Conservation (phyloP, 2,113 vertebrate genomes). For the Archilochus colubris region DNA sequence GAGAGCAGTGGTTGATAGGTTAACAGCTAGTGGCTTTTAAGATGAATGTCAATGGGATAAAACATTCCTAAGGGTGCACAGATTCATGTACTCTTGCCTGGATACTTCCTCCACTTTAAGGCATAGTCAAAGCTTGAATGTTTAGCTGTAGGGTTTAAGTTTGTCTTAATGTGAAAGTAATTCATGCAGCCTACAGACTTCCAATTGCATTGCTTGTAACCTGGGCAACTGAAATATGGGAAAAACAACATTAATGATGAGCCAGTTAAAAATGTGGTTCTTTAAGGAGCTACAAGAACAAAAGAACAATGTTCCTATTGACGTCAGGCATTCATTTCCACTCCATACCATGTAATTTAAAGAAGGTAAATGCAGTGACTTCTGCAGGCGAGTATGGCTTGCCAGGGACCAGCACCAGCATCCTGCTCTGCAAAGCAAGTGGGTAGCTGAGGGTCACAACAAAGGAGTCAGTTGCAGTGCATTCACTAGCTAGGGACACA, state of each 20-base stretch:
- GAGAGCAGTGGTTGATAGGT: background rate
- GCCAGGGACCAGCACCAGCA: background rate
- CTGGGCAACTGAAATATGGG: background rate
- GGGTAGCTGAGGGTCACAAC: background rate
- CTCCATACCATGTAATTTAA: background rate
- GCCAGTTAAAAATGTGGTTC: background rate
- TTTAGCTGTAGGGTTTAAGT: background rate
- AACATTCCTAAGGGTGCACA: background rate
- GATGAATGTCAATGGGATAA: background rate
- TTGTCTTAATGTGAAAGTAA: background rate
- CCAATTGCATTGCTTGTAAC: background rate
- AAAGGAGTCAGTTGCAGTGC: background rate
- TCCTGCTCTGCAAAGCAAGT: background rate
- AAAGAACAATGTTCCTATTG: background rate
- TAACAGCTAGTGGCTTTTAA: background rate
- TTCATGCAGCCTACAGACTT: background rate
- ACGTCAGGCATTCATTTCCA: background rate
- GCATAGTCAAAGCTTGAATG: background rate
- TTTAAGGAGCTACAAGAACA: background rate
- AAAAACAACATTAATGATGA: background rate
- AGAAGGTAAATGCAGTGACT: background rate
- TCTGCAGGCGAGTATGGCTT: background rate
- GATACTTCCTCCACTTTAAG: constrained; percentile 15
- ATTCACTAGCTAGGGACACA: background rate
- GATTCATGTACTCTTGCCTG: background rate